Evolutionary conservation across 2,797 vertebrate genomes (phyloP).

Genomic region (Epinephelus awoara): DNA sequence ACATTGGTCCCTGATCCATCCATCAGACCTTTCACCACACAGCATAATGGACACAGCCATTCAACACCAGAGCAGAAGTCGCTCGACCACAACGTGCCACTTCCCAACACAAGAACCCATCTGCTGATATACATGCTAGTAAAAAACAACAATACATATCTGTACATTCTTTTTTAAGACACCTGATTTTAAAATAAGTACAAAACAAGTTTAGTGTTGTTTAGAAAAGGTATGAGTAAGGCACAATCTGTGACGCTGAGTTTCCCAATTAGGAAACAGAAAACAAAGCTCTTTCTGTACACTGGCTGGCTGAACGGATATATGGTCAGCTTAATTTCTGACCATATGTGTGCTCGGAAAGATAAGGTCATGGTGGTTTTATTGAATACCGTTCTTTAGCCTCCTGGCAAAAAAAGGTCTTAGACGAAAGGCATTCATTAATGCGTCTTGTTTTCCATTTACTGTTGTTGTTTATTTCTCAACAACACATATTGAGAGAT

Average conservation of each 20-base stretch:
- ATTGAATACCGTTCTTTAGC: background rate
- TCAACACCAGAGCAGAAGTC: too few species aligned
- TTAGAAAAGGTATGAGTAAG: background rate
- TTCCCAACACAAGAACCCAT: too few species aligned
- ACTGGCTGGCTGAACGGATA: background rate
- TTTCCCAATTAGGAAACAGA: too few species aligned
- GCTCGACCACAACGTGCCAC: too few species aligned
- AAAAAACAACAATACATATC: too few species aligned
- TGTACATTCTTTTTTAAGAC: too few species aligned
- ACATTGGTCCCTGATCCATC: too few species aligned
- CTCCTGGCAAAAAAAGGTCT: background rate
- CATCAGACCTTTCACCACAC: too few species aligned
- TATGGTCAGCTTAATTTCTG: background rate
- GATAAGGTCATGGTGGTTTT: background rate
- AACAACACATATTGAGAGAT: background rate
- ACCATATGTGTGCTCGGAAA: background rate
- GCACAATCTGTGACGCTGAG: background rate
- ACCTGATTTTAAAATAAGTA: too few species aligned
- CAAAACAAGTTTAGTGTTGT: too few species aligned
- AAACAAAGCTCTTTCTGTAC: background rate
- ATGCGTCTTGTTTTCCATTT: background rate
- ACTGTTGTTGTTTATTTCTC: background rate
- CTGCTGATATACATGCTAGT: too few species aligned
- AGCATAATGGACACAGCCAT: too few species aligned
- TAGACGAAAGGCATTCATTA: slow-evolving; percentile 3